phyloP scores from a whole-genome alignment of 2,113 vertebrate species.

The Lepus europaeus region DNA sequence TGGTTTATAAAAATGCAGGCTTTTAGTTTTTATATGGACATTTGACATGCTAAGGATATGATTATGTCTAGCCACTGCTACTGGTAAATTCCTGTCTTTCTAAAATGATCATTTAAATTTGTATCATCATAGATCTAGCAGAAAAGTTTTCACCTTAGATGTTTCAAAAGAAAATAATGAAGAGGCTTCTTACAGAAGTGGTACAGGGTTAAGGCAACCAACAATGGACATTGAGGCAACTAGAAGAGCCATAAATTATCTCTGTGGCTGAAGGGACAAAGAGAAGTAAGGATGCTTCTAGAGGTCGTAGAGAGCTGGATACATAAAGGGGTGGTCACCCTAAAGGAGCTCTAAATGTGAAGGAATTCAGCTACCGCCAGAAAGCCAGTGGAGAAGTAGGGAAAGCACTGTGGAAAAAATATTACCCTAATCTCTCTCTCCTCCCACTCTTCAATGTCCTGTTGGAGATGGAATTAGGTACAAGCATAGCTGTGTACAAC shows the following conservation, averaged over 20 bases:
- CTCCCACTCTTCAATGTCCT: background rate
- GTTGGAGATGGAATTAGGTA: background rate
- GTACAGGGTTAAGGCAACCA: background rate
- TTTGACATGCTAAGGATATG: background rate
- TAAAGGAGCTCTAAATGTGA: background rate
- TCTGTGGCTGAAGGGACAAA: background rate
- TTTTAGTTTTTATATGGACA: background rate
- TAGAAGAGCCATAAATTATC: background rate
- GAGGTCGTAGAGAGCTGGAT: background rate
- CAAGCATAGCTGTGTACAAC: background rate
- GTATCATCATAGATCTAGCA: background rate
- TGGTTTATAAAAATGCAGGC: background rate
- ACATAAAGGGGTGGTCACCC: background rate
- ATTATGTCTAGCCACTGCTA: background rate
- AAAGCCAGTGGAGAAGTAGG: background rate
- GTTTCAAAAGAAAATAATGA: slow-evolving; percentile 20
- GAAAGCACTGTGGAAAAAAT: background rate
- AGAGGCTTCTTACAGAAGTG: background rate
- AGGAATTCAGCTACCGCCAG: background rate
- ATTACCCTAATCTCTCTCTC: background rate
- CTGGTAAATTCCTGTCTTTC: background rate
- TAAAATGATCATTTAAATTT: slow-evolving; percentile 42
- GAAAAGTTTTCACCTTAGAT: background rate
- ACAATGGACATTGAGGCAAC: background rate
- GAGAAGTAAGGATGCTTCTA: background rate